Conservation (phyloP, 2,113 vertebrate genomes). For the Cryptotis parvus region DNA sequence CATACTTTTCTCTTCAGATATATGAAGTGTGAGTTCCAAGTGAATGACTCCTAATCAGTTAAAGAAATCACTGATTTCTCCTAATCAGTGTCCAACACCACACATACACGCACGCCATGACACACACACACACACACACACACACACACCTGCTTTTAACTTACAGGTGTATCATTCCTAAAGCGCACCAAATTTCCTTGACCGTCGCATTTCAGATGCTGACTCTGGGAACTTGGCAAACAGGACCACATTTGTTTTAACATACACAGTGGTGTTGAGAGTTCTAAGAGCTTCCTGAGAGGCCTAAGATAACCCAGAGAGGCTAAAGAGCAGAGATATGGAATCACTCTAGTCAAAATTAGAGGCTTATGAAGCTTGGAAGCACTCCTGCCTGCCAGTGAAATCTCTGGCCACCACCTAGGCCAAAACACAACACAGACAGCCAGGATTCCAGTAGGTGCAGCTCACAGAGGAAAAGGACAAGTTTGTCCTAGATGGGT, state of each 20-base stretch:
- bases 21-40: conserved; percentile 38
- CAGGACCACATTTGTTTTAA: conserved; percentile 63
- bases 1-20: conserved; percentile 54
- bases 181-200: not conserved
- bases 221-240: conserved; percentile 70
- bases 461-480: conserved; percentile 2
- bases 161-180: not conserved
- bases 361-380: conserved; percentile 67
- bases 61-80: conserved; percentile 43
- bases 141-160: conserved; percentile 12
- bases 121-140: conserved; percentile 2
- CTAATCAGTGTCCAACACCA: too few species aligned
- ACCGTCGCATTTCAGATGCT: conserved; percentile 40
- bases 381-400: conserved; percentile 43
- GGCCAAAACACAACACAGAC: conserved; percentile 40
- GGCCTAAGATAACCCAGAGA: conserved; percentile 78
- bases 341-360: conserved; percentile 66
- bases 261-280: conserved; percentile 69
- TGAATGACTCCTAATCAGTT: conserved; percentile 19
- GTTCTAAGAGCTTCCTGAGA: conserved; percentile 79
- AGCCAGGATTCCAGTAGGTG: conserved; percentile 44
- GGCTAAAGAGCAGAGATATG: conserved; percentile 60
- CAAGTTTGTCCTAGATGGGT: not conserved
- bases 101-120: not conserved
- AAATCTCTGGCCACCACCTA: conserved; percentile 63